These are phyloP conservation scores for Chionis minor DNA, from an alignment of 2,113 vertebrate genomes.

Conservation along the genomic window DNA sequence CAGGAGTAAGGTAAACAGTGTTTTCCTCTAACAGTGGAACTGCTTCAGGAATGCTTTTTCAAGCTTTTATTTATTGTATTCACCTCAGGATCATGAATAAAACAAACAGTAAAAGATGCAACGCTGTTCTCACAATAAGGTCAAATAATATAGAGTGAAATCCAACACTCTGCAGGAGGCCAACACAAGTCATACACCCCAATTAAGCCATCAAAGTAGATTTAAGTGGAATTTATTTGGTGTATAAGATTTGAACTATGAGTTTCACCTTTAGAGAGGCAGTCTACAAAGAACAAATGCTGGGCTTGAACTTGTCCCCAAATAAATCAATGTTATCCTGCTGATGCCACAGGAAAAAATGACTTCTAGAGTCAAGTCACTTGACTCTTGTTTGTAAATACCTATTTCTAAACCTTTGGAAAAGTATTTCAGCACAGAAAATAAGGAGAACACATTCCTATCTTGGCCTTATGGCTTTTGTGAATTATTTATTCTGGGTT, in stretches of 20 bases:
- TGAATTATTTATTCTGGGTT: slow-evolving; percentile 32
- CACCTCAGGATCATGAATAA: slow-evolving; percentile 62
- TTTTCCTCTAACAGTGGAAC: neutral
- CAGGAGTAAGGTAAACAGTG: neutral
- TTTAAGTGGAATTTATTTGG: slow-evolving; percentile 55
- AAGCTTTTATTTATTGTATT: slow-evolving; percentile 51
- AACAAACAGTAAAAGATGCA: slow-evolving; percentile 51
- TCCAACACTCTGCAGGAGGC: slow-evolving; percentile 23
- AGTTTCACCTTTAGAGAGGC: slow-evolving; percentile 57
- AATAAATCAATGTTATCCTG: slow-evolving; percentile 61
- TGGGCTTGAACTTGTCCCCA: slow-evolving; percentile 57
- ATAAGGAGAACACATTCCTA: neutral
- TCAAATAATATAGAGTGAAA: slow-evolving; percentile 40
- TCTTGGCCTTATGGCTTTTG: slow-evolving; percentile 15
- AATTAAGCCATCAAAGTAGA: slow-evolving; percentile 65
- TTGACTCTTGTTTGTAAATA: slow-evolving; percentile 61
- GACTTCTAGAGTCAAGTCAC: slow-evolving; percentile 3
- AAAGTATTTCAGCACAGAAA: slow-evolving; percentile 9
- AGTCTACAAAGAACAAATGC: slow-evolving; percentile 56
- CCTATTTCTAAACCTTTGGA: slow-evolving; percentile 20
- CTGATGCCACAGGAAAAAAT: slow-evolving; percentile 51
- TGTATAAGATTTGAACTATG: slow-evolving; percentile 48
- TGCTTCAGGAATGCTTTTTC: neutral
- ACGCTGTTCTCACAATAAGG: slow-evolving; percentile 12
- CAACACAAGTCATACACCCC: neutral